Base-by-base conservation (phyloP, 2,113 vertebrate genomes). In the Cettia cetti region DNA sequence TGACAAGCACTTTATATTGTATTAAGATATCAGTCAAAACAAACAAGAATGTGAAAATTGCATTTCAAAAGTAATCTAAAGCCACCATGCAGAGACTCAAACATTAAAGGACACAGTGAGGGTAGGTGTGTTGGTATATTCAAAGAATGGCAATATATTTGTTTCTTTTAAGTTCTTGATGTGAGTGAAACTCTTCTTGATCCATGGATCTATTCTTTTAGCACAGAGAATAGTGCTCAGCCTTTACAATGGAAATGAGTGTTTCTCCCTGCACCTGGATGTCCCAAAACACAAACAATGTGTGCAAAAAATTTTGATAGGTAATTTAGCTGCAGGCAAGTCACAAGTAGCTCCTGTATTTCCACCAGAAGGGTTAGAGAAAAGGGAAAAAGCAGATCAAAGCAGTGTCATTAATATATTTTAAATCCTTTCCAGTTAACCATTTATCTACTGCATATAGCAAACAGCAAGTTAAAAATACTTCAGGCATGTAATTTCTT, bases 11-110 rank as follows among this genome's bases (percentile, higher is more conserved):
- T 86, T 93, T 54, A 59, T 70, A 44, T 50, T 89, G 39, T 40
- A 66, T 83, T 86, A 60, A 91, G 60, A 90, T 86, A 92, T 65
- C 71, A 64, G 91, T 81, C 91, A 96, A 95, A 95, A 90, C 83
- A 95, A 96, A 94, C 60, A 86, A 66, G 65, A 77, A 83, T 52
- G 64, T 89, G 89, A 89, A 95, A 96, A 96, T 89, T 78, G 71
- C 35, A 53, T 66, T 89, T 92, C 56, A 64, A 44, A 92, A 91
- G 83, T 83, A 39, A 86, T 75, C 93, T 84, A 77, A 75, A 84
- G 27, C 30, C 33, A 56, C 64, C 60, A 42, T 40, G 49, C 64
- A 56, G 61, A 61, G 39, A 59, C 52, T 92, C 60, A 84, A 31
- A 78, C 56, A 68, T 78, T 78, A 75, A 82, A 93, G 76, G 91